Evolutionary conservation across 1,140 invertebrate genomes (phyloP), one percentile per base, ranked within the genome.

Genomic region (Heliothis virescens): DNA sequence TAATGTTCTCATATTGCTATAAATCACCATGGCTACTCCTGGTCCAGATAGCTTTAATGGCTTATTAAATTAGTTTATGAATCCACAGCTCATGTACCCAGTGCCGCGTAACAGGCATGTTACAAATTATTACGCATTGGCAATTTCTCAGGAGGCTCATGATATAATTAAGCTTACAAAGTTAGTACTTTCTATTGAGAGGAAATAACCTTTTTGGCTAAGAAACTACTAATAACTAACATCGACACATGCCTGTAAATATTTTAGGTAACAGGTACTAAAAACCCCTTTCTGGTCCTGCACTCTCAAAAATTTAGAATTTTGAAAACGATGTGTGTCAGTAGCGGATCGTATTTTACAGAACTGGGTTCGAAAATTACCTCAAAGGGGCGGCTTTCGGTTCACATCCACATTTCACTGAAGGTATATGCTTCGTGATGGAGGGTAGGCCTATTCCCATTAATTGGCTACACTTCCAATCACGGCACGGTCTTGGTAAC

Each of bases 1-100:
- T 94, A 93, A 94, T 94, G 92, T 94, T 94, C 92, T 92, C 90
- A 92, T 92, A 92, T 93, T 92, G 88, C 92, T 92, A 94, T 94
- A 94, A 94, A 93, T 94, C 92, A 94, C 88, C 84, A 91, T 90
- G 86, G 87, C 85, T 84, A 90, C 88, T 89, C 88, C 89, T 94
- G 91, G 90, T 92, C 90, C 91, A 92, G 92, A 94, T 92, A 92
- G 92, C 91, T 92, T 89, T 93, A 94, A 94, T 92, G 92, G 91
- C 82, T 94, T 93, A 92, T 92, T 94, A 93, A 93, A 94, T 94
- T 92, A 92, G 89, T 91, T 93, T 91, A 88, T 90, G 88, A 90
- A 89, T 80, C 52, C 50, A 21, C 47, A 18, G 71, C 52, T 67
- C 62, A 57, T 78, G 18, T 69, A 55, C 18, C 16, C 41, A 67